Percentiles rank a stretch among this genome's conserved stretches.
Evolutionary conservation across 2,888 invertebrate genomes (phyloP).

Genomic region (Caradrina kadenii): DNA sequence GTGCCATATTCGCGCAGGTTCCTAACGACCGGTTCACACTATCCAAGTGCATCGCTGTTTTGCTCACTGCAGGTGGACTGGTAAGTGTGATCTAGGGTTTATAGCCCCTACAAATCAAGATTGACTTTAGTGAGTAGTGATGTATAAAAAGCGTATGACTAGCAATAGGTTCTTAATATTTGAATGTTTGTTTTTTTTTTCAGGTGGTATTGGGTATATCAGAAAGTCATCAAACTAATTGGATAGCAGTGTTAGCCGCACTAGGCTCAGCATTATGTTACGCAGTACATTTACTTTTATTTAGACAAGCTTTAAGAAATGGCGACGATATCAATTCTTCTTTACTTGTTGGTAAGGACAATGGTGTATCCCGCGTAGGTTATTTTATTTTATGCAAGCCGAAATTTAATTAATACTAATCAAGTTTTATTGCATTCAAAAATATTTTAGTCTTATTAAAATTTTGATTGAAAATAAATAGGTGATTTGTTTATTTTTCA

Average conservation of each 20-base stretch:
- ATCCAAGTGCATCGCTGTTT: conserved; percentile 95
- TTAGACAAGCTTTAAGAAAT: conserved; percentile 96
- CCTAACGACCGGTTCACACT: conserved; percentile 95
- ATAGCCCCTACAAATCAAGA: neutral
- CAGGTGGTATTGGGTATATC: conserved; percentile 95
- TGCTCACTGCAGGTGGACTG: conserved; percentile 94
- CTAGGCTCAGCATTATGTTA: conserved; percentile 97
- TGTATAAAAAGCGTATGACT: neutral
- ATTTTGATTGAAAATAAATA: no score
- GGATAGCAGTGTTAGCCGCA: conserved; percentile 94
- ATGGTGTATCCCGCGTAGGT: neutral
- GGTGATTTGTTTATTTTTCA: conserved; percentile 70
- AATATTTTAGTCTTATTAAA: no score
- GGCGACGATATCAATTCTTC: conserved; percentile 98
- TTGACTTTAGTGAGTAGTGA: neutral
- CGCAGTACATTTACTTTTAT: conserved; percentile 96
- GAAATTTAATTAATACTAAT: no score
- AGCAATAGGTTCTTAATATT: neutral
- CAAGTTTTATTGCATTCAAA: no score
- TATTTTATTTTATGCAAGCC: no score
- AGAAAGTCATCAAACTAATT: conserved; percentile 92
- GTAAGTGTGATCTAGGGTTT: conserved; percentile 87
- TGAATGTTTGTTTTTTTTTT: conserved; percentile 21
- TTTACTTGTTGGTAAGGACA: conserved; percentile 96
- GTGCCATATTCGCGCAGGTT: conserved; percentile 96